A percentile compares a stretch with the other conserved stretches of the same genome.
Evolutionary conservation across 2,113 vertebrate species (phyloP).

Genomic region (Dromiciops gliroides): DNA sequence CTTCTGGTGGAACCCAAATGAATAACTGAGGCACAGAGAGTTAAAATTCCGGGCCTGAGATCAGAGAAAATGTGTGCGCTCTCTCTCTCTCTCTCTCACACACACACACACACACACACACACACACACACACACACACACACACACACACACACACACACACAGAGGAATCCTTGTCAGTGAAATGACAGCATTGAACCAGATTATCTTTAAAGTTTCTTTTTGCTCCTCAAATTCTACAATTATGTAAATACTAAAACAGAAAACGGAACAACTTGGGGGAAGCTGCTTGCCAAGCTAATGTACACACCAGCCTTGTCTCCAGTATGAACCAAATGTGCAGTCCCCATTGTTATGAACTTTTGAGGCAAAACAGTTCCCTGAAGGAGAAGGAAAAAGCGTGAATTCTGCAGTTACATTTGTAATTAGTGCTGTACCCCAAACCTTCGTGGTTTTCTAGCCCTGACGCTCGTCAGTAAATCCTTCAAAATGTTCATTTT

Average conservation of each 20-base stretch:
- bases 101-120: background rate
- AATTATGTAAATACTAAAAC: background rate
- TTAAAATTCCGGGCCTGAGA: background rate
- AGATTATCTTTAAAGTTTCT: background rate
- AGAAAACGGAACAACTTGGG: constrained; percentile 9
- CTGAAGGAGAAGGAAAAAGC: constrained; percentile 26
- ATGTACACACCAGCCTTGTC: constrained; percentile 20
- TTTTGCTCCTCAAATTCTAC: background rate
- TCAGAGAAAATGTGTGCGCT: background rate
- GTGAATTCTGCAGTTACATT: constrained; percentile 2
- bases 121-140: background rate
- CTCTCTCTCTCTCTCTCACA: too few species aligned
- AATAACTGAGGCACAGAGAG: background rate
- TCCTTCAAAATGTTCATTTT: constrained; percentile 71
- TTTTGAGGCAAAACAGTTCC: constrained; percentile 21
- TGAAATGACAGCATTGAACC: background rate
- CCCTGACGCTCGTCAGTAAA: constrained; percentile 69
- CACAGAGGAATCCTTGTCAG: background rate
- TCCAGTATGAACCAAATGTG: constrained; percentile 32
- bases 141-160: background rate
- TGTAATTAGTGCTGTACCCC: constrained; percentile 37
- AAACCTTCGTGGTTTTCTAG: constrained; percentile 48
- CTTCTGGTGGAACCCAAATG: background rate
- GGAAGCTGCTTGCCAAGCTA: constrained; percentile 39
- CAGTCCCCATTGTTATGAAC: constrained; percentile 25